Evolutionary conservation across 2,888 invertebrate genomes (phyloP), one percentile per base, ranked within the genome.

Genomic region (Zeuzera pyrina): DNA sequence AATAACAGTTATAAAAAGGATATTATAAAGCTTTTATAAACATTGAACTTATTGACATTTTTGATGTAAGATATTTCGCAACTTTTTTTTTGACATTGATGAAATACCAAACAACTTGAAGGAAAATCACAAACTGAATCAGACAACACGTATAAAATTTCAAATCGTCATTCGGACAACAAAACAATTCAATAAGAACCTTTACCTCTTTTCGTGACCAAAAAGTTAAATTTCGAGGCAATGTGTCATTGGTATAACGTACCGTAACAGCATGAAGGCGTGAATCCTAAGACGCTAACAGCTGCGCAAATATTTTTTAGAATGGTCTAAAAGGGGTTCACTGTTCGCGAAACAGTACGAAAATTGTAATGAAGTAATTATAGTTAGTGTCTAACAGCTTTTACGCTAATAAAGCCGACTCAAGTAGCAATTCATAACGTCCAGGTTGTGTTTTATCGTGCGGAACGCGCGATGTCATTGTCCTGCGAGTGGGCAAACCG

Each of bases 391-490:
- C 59, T 62, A 61, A 58, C 51, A 46, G 61, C 65, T 68, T 67
- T 65, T 53, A 49, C 47, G 50, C 49, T 54, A 60, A 51, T 60
- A 66, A 65, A 65, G 64, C 59, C 62, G 49, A 59, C 49, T 43
- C n/a, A 46, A 54, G 57, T 53, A 60, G 57, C 57, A 60, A 57
- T 64, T 67, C 60, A 61, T 74, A 69, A 68, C 62, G 69, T 76
- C 65, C 71, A 73, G 73, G 68, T 67, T 69, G 67, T 39, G 43
- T 65, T 79, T 76, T 76, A 76, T 76, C 71, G 77, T 74, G 77
- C 76, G 76, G 76, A 79, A 79, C 78, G 72, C 62, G 64, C 68
- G 66, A 74, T 77, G 79, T 81, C 79, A 79, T 79, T 78, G 81
- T 81, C 79, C 81, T 74, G 57, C 53, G 60, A 59, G 65, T 52